Conservation (phyloP, 2,113 vertebrate genomes). For the Gobius niger region DNA sequence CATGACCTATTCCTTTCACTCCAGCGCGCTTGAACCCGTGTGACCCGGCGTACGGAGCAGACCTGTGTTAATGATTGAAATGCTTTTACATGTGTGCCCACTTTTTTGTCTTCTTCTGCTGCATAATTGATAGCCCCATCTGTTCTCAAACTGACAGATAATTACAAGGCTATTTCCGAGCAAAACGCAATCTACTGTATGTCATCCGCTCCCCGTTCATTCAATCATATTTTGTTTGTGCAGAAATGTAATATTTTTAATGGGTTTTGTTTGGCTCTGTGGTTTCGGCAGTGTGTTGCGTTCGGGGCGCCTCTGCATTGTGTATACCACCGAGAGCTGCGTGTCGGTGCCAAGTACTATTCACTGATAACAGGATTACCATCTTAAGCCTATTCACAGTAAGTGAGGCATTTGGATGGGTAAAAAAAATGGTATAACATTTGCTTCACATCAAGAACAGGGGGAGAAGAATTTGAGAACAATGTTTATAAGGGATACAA, state of each 20-base stretch:
- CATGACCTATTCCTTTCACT: not conserved
- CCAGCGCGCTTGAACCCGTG: not conserved
- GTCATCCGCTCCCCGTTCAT: constrained; percentile 36
- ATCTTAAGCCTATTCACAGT: constrained; percentile 71
- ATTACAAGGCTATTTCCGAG: constrained; percentile 53
- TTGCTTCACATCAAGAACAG: constrained; percentile 63
- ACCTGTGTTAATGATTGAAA: constrained; percentile 33
- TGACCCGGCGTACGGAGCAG: constrained; percentile 21
- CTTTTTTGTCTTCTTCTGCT: constrained; percentile 24
- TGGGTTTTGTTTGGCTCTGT: constrained; percentile 26
- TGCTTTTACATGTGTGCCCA: constrained; percentile 25
- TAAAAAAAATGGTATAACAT: constrained; percentile 65
- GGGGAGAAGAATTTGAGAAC: constrained; percentile 52
- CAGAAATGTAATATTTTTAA: constrained; percentile 8
- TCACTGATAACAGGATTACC: constrained; percentile 74
- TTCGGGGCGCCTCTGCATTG: constrained; percentile 20
- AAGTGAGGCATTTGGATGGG: constrained; percentile 72
- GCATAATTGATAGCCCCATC: constrained; percentile 9
- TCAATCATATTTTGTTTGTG: constrained; percentile 35
- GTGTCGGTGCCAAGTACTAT: constrained; percentile 62
- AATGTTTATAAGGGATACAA: constrained; percentile 41
- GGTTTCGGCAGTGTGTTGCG: constrained; percentile 12
- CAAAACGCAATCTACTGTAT: constrained; percentile 29
- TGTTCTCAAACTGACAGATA: constrained; percentile 41
- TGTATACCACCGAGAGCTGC: constrained; percentile 30